A percentile compares a stretch with the other conserved stretches of the same genome.
Evolutionary conservation across 2,797 vertebrate genomes (phyloP).

Genomic region (Urosaurus nigricauda): DNA sequence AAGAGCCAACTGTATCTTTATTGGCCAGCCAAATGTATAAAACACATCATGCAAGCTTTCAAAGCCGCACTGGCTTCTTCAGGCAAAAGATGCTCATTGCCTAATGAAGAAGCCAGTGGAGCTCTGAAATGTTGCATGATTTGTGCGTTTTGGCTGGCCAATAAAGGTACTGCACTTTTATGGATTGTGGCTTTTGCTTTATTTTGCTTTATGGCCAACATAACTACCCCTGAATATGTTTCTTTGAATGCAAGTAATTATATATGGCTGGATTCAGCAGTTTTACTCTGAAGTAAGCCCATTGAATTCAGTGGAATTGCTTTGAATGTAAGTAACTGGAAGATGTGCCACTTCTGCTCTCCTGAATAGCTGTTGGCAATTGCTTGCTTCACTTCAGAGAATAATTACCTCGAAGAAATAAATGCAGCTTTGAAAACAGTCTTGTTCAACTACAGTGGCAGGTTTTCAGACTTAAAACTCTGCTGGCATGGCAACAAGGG

Average conservation of each 20-base stretch:
- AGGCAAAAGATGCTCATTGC: no score
- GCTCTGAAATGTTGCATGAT: no score
- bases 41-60: no score
- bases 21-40: no score
- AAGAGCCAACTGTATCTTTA: no score
- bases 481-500: conserved; percentile 67
- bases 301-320: not conserved
- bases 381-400: conserved; percentile 76
- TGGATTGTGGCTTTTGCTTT: no score
- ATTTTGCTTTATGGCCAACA: no score
- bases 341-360: conserved; percentile 55
- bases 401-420: conserved; percentile 76
- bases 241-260: not conserved
- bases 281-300: not conserved
- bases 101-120: no score
- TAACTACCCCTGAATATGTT: no score
- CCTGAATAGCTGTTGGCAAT: conserved; percentile 71
- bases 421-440: conserved; percentile 72
- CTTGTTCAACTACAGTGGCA: conserved; percentile 60
- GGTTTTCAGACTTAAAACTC: conserved; percentile 57
- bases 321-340: not conserved
- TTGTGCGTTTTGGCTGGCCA: no score
- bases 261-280: not conserved
- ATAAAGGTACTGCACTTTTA: no score
- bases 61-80: no score